Conservation (phyloP, 2,113 vertebrate species). For the Donacobius atricapilla region DNA sequence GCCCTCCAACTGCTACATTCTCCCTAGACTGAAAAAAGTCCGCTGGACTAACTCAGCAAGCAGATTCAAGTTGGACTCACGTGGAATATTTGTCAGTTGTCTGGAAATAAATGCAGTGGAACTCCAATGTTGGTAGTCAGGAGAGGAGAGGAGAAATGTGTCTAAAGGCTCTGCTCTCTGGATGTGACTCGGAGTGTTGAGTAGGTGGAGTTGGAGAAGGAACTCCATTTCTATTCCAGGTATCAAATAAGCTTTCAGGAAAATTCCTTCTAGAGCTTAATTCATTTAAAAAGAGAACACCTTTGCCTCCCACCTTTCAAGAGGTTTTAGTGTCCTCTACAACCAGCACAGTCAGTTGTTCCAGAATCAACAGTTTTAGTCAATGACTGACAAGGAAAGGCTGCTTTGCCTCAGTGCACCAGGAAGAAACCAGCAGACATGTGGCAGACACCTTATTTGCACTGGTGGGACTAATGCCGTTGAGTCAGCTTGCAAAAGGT, state of each 20-base stretch:
- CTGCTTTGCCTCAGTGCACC: slow-evolving; percentile 37
- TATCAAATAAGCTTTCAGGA: slow-evolving; percentile 34
- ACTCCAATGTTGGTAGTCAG: background rate
- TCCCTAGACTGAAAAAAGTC: background rate
- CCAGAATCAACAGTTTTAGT: slow-evolving; percentile 61
- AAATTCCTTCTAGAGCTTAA: slow-evolving; percentile 47
- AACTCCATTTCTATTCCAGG: slow-evolving; percentile 19
- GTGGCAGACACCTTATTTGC: slow-evolving; percentile 47
- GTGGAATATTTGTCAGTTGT: background rate
- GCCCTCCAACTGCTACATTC: background rate
- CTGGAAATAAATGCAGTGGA: background rate
- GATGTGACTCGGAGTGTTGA: background rate
- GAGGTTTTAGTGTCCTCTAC: slow-evolving; percentile 37
- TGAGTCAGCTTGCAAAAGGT: background rate
- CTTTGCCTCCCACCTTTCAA: slow-evolving; percentile 17
- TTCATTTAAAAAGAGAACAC: slow-evolving; percentile 51
- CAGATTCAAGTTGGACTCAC: background rate
- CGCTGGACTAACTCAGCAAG: background rate
- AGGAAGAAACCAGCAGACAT: slow-evolving; percentile 13
- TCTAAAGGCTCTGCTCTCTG: background rate
- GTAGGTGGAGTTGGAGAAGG: background rate
- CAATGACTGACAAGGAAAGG: slow-evolving; percentile 40
- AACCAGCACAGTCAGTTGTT: background rate
- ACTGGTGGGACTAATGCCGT: slow-evolving; percentile 38
- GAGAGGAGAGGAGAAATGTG: background rate